Evolutionary conservation across 1,140 invertebrate species (phyloP).

Genomic region (Hylaeus volcanicus): DNA sequence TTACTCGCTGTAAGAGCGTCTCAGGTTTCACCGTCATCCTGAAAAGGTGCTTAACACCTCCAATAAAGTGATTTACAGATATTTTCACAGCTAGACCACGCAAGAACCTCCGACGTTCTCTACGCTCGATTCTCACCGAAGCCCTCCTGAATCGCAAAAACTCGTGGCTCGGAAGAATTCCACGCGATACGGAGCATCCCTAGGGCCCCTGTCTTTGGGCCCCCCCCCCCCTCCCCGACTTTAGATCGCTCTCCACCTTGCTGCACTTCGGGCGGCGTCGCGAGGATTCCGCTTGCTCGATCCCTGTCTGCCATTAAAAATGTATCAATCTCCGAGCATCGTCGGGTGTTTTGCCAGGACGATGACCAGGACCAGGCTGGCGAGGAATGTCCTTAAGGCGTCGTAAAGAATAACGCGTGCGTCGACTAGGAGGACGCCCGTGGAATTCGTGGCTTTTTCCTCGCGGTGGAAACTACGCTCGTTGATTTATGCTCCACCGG

Average conservation of each 20-base stretch:
- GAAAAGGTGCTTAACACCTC: background rate
- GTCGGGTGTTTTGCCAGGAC: constrained; percentile 48
- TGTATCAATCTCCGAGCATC: constrained; percentile 66
- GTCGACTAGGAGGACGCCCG: background rate
- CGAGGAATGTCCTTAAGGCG: constrained; percentile 54
- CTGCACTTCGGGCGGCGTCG: background rate
- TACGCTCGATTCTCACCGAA: constrained; percentile 4
- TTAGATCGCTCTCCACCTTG: background rate
- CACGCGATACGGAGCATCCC: constrained; percentile 43
- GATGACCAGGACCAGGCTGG: background rate
- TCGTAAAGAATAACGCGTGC: constrained; percentile 59
- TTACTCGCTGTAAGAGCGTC: too few species aligned
- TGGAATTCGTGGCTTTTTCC: background rate
- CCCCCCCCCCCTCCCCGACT: constrained; percentile 1
- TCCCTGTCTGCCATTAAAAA: constrained; percentile 64
- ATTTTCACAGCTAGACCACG: constrained; percentile 49
- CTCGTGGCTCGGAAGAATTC: constrained; percentile 40
- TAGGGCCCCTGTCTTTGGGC: background rate
- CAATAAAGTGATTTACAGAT: constrained; percentile 8
- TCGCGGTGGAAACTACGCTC: background rate
- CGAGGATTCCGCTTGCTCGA: constrained; percentile 7
- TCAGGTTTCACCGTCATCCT: too few species aligned
- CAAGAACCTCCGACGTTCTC: constrained; percentile 16
- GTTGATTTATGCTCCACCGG: constrained; percentile 16
- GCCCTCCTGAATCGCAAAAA: constrained; percentile 3